These are phyloP conservation scores for Aplysia californica DNA, from an alignment of 1,140 invertebrate genomes.

Conservation along the genomic window DNA sequence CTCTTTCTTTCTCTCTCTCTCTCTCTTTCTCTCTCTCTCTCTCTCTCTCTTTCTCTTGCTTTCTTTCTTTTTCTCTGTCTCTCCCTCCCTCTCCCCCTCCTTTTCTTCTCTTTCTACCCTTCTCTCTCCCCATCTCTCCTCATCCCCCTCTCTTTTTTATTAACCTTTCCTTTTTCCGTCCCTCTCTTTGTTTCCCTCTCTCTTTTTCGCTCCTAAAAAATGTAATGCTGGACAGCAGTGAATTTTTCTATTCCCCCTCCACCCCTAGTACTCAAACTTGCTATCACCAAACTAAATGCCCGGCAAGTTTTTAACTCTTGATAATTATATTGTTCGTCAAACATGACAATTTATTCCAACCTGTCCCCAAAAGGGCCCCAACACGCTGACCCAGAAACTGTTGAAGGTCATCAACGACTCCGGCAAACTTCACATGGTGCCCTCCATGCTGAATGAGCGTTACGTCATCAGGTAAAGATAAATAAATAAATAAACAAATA, in stretches of 20 bases:
- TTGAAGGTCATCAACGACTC: constrained; percentile 95
- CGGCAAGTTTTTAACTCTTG: no score
- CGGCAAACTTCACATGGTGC: constrained; percentile 97
- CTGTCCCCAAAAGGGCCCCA: no score
- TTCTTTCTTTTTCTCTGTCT: not conserved
- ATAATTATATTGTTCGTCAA: no score
- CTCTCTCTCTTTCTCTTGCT: not conserved
- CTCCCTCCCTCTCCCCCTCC: no score
- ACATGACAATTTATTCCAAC: no score
- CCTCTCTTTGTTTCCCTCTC: not conserved
- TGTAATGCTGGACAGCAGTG: no score
- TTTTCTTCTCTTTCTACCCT: not conserved
- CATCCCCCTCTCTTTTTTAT: not conserved
- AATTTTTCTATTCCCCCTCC: no score
- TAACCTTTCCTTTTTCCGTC: not conserved
- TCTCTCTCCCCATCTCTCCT: not conserved
- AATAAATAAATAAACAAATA: no score
- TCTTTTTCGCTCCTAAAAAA: no score
- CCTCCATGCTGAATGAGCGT: constrained; percentile 87
- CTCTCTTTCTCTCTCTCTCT: not conserved
- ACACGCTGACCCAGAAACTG: constrained; percentile 93
- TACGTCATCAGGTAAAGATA: constrained; percentile 89
- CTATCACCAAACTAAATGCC: no score
- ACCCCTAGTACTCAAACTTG: no score
- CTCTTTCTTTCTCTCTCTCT: not conserved